Evolutionary conservation across 2,797 vertebrate genomes (phyloP).

Genomic region (Liparis tanakae): DNA sequence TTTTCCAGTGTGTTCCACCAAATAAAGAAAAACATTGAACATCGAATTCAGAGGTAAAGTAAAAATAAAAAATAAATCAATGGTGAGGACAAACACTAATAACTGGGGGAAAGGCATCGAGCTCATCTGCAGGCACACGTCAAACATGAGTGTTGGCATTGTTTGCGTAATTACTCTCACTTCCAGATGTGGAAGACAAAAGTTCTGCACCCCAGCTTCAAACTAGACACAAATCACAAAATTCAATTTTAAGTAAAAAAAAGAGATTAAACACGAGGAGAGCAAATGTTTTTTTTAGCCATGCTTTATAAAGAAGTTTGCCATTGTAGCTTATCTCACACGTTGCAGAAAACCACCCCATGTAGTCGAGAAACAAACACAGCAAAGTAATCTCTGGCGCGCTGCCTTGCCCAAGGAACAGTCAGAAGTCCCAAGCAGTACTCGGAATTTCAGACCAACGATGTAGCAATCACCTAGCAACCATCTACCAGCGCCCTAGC

Average conservation of each 20-base stretch:
- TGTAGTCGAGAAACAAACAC: background rate
- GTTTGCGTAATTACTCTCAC: slow-evolving; percentile 3
- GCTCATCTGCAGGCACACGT: background rate
- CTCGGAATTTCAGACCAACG: background rate
- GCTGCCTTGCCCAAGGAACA: background rate
- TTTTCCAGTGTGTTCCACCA: background rate
- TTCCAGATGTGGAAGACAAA: background rate
- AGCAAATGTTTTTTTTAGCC: too few species aligned
- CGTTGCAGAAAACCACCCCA: background rate
- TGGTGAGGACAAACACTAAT: background rate
- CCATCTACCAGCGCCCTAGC: background rate
- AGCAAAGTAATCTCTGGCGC: background rate
- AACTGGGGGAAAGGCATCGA: background rate
- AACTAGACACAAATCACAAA: background rate
- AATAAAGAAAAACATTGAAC: background rate
- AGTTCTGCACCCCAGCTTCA: background rate
- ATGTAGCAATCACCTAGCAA: background rate
- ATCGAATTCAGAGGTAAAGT: background rate
- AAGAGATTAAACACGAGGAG: too few species aligned
- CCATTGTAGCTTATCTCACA: background rate
- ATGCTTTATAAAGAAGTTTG: background rate
- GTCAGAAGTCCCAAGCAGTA: background rate
- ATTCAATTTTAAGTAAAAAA: background rate
- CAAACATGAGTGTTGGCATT: background rate
- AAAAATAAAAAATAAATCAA: background rate